These are phyloP conservation scores for Drosophila ercepeae DNA, from an alignment of 1,140 invertebrate genomes.

Conservation along the genomic window DNA sequence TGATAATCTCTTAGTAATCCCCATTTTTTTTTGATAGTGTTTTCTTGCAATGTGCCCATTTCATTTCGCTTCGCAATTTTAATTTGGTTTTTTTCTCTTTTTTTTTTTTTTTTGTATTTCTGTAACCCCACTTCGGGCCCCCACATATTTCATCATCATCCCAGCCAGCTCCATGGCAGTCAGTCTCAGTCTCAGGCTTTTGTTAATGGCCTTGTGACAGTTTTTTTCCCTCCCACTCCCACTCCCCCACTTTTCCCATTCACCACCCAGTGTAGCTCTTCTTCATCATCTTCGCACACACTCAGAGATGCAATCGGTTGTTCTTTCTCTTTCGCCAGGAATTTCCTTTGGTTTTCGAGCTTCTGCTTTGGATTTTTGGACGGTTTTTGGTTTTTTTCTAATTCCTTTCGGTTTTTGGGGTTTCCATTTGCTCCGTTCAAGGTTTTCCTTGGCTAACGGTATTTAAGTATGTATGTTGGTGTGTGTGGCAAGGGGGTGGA, in stretches of 20 bases:
- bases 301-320: constrained; percentile 34
- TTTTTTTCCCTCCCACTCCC: constrained; percentile 42
- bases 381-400: neutral
- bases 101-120: neutral
- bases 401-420: constrained; percentile 19
- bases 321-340: constrained; percentile 3
- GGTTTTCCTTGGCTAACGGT: constrained; percentile 12
- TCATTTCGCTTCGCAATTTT: constrained; percentile 69
- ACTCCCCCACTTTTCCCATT: neutral
- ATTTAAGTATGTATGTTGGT: constrained; percentile 4
- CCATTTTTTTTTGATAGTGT: neutral
- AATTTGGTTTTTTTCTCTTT: constrained; percentile 57
- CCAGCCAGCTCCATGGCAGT: constrained; percentile 49
- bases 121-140: constrained; percentile 1
- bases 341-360: constrained; percentile 31
- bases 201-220: constrained; percentile 81
- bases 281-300: constrained; percentile 14
- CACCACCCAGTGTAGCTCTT: neutral
- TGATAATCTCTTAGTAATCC: neutral
- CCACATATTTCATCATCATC: constrained; percentile 20
- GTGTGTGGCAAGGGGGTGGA: neutral
- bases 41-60: constrained; percentile 51
- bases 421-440: constrained; percentile 23
- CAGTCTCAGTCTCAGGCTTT: constrained; percentile 74
- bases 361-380: constrained; percentile 19